Base-by-base conservation (phyloP, 2,797 vertebrate genomes). In the Microctenopoma steveboyesi region DNA sequence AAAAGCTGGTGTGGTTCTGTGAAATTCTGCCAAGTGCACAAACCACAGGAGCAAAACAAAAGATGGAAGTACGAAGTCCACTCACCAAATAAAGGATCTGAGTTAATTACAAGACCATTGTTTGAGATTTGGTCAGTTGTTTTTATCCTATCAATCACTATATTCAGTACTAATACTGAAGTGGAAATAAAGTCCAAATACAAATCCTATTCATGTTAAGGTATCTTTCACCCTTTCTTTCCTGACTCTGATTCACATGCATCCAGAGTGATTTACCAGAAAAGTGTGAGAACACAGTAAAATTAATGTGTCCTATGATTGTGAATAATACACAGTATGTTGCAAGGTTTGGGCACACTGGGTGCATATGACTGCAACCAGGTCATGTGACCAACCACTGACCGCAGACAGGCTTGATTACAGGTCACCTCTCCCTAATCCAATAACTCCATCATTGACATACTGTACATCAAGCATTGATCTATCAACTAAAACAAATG, bases 401-500 rank as follows among this genome's bases (percentile, higher is more conserved):
- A 64, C 61, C 82, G 57, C 78, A 83, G 78, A 88, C 28, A 69
- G 64, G 76, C 58, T 70, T 61, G 45, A 64, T 66, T 55, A 64
- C 30, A 52, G 75, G 78, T 87, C 86, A 84, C 82, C 78, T 85
- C 61, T 56, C 64, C 62, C 70, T 83, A 90, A 91, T 88, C 82
- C 87, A 86, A 75, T 88, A 90, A 89, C 72, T 76, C 69, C 59
- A 73, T 85, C 74, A 73, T 80, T 27, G 46, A 74, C 78, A 82
- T 67, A 72, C 58, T 72, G 48, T 57, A 68, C 52, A 77, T 82
- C 72, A 57, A 82, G 55, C 56, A 33, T 52, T 52, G 54, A 79
- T 72, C 57, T 48, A 74, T 63, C 46, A 69, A 50, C 22, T 43
- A 59, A 15, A 72, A 49, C 67, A 78, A 52, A 76, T 58, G 47